These are phyloP conservation scores for Ploceus nigricollis DNA, from an alignment of 2,113 vertebrate genomes.

Conservation along the genomic window DNA sequence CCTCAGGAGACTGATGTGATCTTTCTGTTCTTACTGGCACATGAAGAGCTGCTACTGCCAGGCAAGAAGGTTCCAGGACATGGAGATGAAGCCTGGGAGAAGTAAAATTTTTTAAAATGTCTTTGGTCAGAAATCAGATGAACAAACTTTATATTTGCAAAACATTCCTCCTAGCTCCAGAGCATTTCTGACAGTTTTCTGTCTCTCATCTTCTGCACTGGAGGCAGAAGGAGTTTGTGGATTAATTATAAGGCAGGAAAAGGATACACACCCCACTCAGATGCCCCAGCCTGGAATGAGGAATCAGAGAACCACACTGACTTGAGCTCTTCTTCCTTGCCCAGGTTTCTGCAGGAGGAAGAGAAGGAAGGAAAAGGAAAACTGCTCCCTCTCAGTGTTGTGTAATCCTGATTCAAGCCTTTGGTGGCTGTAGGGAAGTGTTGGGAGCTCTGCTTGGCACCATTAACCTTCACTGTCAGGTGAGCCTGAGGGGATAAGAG, in stretches of 20 bases:
- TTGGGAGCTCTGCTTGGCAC: not conserved
- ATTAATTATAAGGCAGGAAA: not conserved
- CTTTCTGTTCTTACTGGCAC: not conserved
- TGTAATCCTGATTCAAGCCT: not conserved
- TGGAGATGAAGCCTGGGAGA: not conserved
- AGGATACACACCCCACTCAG: not conserved
- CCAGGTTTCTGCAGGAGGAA: not conserved
- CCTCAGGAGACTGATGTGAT: not conserved
- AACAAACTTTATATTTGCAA: not conserved
- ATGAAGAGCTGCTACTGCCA: not conserved
- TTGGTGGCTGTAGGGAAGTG: not conserved
- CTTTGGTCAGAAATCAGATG: not conserved
- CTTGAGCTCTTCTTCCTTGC: not conserved
- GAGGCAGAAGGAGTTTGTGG: not conserved
- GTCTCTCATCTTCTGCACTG: not conserved
- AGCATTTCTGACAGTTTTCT: not conserved
- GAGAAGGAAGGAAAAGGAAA: not conserved
- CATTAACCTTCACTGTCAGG: not conserved
- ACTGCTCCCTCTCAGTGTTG: not conserved
- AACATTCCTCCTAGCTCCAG: not conserved
- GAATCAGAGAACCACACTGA: not conserved
- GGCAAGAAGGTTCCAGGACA: not conserved
- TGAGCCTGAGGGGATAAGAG: not conserved
- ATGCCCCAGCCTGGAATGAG: not conserved
- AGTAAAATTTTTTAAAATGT: rapidly evolving